Evolutionary conservation across 2,888 invertebrate species (phyloP).

Genomic region (Latrodectus elegans): DNA sequence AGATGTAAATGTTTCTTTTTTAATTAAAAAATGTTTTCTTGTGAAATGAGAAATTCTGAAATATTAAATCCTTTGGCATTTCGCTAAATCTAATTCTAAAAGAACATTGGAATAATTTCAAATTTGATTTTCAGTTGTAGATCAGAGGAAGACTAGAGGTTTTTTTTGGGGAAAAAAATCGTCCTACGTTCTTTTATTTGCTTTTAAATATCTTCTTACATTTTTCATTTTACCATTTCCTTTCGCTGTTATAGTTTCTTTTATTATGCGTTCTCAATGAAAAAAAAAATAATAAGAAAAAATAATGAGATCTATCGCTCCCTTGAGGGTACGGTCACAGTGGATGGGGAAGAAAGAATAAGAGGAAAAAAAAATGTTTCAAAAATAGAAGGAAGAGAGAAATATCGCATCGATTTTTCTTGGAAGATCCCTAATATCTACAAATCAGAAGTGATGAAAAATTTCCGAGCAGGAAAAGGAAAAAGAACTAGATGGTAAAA

Average conservation of each 20-base stretch:
- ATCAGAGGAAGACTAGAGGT: too few species aligned
- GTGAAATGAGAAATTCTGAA: too few species aligned
- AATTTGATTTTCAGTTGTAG: too few species aligned
- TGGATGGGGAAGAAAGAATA: neutral
- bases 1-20: too few species aligned
- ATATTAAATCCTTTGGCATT: too few species aligned
- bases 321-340: neutral
- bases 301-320: conserved; percentile 25
- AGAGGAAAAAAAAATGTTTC: neutral
- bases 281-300: neutral
- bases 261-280: neutral
- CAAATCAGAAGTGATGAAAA: conserved; percentile 31
- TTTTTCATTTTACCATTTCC: neutral
- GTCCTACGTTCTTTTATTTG: neutral
- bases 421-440: conserved; percentile 24
- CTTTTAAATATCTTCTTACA: neutral
- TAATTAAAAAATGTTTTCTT: too few species aligned
- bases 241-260: conserved; percentile 7
- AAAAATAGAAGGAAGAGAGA: conserved; percentile 1
- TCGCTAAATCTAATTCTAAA: too few species aligned
- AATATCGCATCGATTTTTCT: conserved; percentile 21
- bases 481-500: conserved; percentile 13
- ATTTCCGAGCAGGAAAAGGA: neutral
- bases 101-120: too few species aligned
- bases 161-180: too few species aligned